These are phyloP conservation scores for Macropus fuliginosus DNA, from an alignment of 2,797 vertebrate species.

Conservation along the genomic window DNA sequence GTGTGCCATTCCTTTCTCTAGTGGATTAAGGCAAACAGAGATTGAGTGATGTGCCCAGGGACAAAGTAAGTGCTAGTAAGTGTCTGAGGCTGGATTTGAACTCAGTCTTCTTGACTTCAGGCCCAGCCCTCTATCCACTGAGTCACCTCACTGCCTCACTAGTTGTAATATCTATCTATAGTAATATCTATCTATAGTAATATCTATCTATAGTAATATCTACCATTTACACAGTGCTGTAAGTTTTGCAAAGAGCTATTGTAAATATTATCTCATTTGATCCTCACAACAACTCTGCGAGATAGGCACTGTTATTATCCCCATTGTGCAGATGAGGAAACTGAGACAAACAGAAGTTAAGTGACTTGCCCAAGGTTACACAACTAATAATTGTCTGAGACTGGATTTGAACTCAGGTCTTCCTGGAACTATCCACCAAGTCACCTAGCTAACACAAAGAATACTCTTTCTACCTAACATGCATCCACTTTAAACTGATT, in stretches of 20 bases:
- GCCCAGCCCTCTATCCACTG: neutral
- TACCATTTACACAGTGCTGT: neutral
- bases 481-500: constrained; percentile 56
- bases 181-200: neutral
- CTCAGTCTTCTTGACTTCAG: neutral
- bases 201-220: neutral
- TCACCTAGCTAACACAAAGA: neutral
- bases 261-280: neutral
- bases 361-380: neutral
- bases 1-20: neutral
- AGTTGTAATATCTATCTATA: neutral
- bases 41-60: neutral
- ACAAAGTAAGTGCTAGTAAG: neutral
- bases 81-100: neutral
- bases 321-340: neutral
- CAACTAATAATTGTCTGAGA: neutral
- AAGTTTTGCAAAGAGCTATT: neutral
- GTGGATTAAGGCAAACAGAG: neutral
- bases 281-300: neutral
- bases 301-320: neutral
- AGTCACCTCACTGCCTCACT: neutral
- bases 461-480: constrained; percentile 32
- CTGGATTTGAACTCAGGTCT: neutral
- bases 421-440: neutral
- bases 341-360: neutral